A percentile compares a stretch with the other conserved stretches of the same genome.
Evolutionary conservation across 2,113 vertebrate genomes (phyloP).

Genomic region (Crocuta crocuta): DNA sequence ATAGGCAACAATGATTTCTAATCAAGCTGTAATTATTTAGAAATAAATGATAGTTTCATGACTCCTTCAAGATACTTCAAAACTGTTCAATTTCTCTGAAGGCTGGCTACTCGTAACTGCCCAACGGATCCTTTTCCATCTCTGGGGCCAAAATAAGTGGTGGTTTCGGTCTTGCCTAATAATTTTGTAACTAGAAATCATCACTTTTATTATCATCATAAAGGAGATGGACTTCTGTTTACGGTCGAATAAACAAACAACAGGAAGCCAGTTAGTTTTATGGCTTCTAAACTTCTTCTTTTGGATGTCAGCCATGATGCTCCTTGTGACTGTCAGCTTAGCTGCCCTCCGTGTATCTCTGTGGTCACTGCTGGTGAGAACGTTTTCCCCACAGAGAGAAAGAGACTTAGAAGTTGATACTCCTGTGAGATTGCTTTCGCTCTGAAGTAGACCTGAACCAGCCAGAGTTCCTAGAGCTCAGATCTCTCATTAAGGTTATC

Average conservation of each 20-base stretch:
- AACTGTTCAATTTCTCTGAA: not conserved
- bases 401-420: not conserved
- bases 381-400: not conserved
- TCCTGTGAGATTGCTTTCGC: rapidly evolving
- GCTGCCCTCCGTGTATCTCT: not conserved
- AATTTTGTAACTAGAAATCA: not conserved
- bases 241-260: not conserved
- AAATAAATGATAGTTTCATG: not conserved
- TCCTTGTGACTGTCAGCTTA: not conserved
- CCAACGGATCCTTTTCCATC: not conserved
- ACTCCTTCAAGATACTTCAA: not conserved
- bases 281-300: not conserved
- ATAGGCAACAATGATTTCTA: not conserved
- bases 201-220: not conserved
- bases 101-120: not conserved
- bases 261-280: not conserved
- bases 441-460: not conserved
- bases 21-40: not conserved
- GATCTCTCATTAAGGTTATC: not conserved
- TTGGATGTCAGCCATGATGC: not conserved
- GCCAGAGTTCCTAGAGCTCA: not conserved
- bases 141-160: not conserved
- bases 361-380: not conserved
- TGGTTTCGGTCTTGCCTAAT: not conserved
- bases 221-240: not conserved